Base-by-base conservation (phyloP, 2,797 vertebrate genomes). In the Toxotes lorentzi region DNA sequence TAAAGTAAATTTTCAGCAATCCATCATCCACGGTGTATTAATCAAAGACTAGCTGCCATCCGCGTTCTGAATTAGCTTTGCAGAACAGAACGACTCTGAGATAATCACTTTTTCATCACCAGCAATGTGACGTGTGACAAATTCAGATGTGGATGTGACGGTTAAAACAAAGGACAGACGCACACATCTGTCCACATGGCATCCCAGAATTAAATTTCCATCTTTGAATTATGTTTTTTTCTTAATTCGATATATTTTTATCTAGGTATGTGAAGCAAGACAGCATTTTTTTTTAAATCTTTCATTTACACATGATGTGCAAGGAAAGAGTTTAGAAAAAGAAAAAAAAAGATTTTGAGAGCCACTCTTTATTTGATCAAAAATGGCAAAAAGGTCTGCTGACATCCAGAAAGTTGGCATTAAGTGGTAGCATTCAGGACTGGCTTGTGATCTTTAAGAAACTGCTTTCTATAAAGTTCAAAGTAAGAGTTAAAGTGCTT, bases 41-140 rank as follows among this genome's bases (percentile, higher is more conserved):
- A 92, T 90, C 90, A 80, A 87, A 86, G 84, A 86, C 78, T n/a
- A 73, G 83, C 86, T 84, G 61, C 75, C 87, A 61, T 88, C 83
- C 76, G 24, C 62, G 38, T 57, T 75, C 63, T 58, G 73, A 82
- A 89, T 83, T 83, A 88, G 81, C 84, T 87, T 84, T 80, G 84
- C 76, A 79, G 78, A 86, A 82, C 21, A 13, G 71, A 84, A 70
- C 68, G 77, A 80, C 82, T 62, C 69, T 48, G 81, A 90, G 88
- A 91, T 92, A 93, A 93, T 93, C 83, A 70, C 91, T 86, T 93
- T 90, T 79, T 90, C 89, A 91, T 92, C 85, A 87, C 51, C 62
- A 7, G 62, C 70, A 24, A 70, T 47, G 81, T 82, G 81, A 79
- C 58, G 83, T 70, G 84, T 71, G 84, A 81, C 61, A 70, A 82